Evolutionary conservation across 1,140 invertebrate species (phyloP).

Genomic region (Anagrus nilaparvatae): DNA sequence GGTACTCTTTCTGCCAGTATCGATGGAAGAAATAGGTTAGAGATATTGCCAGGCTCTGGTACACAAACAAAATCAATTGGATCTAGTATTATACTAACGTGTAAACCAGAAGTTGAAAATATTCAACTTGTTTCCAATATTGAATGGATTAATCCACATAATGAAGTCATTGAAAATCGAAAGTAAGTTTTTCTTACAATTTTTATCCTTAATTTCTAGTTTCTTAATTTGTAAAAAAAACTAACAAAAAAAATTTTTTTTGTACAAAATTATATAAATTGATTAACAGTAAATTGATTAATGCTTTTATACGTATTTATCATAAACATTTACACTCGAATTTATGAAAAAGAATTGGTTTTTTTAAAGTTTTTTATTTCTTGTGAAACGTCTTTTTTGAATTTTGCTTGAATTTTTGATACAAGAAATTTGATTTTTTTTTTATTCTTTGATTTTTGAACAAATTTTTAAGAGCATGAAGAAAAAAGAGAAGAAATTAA

Average conservation of each 20-base stretch:
- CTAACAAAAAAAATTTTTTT: not conserved
- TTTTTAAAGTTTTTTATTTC: no score
- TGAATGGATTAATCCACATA: constrained; percentile 60
- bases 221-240: not conserved
- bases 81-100: constrained; percentile 59
- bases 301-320: no score
- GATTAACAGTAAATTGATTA: no score
- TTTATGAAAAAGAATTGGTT: no score
- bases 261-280: no score
- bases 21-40: constrained; percentile 29
- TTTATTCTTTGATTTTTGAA: no score
- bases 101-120: constrained; percentile 52
- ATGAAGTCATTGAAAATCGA: constrained; percentile 51
- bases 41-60: constrained; percentile 55
- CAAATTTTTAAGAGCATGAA: no score
- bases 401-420: not conserved
- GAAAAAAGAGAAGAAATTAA: no score
- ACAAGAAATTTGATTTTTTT: no score
- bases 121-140: constrained; percentile 50
- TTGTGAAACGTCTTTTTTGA: not conserved
- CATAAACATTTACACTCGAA: no score
- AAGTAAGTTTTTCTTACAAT: constrained; percentile 43
- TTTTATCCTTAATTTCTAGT: not conserved
- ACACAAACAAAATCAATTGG: constrained; percentile 58
- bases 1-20: constrained; percentile 6